Evolutionary conservation across 2,113 vertebrate species (phyloP).

Genomic region (Dendropsophus ebraccatus): DNA sequence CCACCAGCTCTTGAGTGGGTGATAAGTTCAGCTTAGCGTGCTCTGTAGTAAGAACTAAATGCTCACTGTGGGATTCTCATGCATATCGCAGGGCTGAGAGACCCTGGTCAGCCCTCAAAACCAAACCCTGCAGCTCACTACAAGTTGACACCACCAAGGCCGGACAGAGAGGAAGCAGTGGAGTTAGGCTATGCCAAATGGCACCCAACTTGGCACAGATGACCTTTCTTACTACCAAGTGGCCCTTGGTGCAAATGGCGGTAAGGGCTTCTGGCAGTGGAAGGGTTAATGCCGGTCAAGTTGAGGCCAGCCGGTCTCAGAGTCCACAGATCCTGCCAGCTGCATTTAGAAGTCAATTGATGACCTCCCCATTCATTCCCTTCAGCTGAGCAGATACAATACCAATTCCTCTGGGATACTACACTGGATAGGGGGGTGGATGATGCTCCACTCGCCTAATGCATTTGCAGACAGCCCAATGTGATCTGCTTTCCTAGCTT

Average conservation of each 20-base stretch:
- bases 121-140: constrained; percentile 94
- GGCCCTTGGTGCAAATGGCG: not conserved
- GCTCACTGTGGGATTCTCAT: constrained; percentile 79
- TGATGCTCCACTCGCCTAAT: not conserved
- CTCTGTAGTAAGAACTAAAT: constrained; percentile 83
- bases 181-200: constrained; percentile 85
- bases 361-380: not conserved
- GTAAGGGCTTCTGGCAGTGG: not conserved
- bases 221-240: not conserved
- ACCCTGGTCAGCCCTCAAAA: constrained; percentile 71
- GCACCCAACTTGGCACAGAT: constrained; percentile 66
- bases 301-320: not conserved
- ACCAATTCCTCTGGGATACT: not conserved
- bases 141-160: constrained; percentile 93
- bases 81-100: constrained; percentile 87
- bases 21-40: constrained; percentile 90
- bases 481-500: not conserved
- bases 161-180: constrained; percentile 83
- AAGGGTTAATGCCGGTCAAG: constrained; percentile 16
- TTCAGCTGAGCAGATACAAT: constrained; percentile 19
- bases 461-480: not conserved
- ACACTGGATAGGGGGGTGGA: not conserved
- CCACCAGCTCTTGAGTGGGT: constrained; percentile 76
- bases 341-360: constrained; percentile 4
- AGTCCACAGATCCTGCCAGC: constrained; percentile 56